phyloP scores from a whole-genome alignment of 1,140 invertebrate genomes.

The Leptopilina clavipes region DNA sequence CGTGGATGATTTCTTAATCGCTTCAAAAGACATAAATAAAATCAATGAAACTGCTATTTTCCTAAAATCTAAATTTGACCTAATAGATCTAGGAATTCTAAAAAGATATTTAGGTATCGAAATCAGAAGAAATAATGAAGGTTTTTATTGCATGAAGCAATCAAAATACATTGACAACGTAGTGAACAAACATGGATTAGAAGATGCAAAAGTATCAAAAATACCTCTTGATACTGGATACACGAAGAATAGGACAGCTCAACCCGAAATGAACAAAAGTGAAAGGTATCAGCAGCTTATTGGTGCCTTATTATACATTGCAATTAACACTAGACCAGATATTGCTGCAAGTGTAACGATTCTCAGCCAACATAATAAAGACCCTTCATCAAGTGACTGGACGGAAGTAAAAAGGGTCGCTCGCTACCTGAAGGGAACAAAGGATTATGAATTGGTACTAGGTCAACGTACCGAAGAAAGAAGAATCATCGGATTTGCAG shows the following conservation, averaged over 20 bases:
- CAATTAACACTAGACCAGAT: not conserved
- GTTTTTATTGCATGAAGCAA: conserved; percentile 2
- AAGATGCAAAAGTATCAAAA: not conserved
- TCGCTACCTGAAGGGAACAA: too few species aligned
- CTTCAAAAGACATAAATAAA: not conserved
- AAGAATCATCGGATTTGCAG: not conserved
- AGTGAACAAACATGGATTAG: not conserved
- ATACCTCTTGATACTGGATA: conserved; percentile 32
- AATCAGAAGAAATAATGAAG: conserved; percentile 2
- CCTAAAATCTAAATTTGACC: too few species aligned
- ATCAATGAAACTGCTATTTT: too few species aligned
- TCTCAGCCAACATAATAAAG: too few species aligned
- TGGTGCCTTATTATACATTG: not conserved
- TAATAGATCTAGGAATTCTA: too few species aligned
- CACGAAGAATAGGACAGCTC: not conserved
- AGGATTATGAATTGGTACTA: too few species aligned
- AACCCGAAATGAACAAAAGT: not conserved
- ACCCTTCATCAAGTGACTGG: too few species aligned
- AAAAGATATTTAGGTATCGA: conserved; percentile 36
- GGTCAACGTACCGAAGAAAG: too few species aligned
- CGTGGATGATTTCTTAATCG: conserved; percentile 37
- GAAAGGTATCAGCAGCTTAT: conserved; percentile 28
- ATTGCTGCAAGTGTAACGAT: not conserved
- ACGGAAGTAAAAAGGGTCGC: conserved; percentile 34
- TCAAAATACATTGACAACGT: conserved; percentile 24